Percentiles rank a stretch among this genome's conserved stretches.
These are phyloP conservation scores for Echeneis naucrates DNA, from an alignment of 2,797 vertebrate genomes.

Conservation along the genomic window DNA sequence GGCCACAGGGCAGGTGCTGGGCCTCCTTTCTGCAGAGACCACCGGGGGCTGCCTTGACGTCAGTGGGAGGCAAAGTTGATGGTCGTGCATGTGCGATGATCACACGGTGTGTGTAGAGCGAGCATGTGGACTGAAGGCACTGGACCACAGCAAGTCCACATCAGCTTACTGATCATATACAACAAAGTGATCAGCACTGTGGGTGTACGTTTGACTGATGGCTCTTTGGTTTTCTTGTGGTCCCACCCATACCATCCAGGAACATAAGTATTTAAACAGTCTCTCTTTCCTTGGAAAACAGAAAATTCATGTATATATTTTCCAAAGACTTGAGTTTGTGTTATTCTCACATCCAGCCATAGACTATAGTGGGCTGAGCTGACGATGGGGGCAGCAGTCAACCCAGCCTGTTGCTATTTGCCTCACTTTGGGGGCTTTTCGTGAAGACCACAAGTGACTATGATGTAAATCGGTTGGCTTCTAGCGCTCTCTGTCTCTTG, in stretches of 20 bases:
- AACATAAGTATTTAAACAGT: background rate
- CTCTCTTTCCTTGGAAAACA: background rate
- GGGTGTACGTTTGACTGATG: constrained; percentile 16
- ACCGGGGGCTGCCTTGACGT: constrained; percentile 51
- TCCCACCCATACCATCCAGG: background rate
- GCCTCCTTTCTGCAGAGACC: constrained; percentile 48
- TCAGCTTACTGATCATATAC: constrained; percentile 12
- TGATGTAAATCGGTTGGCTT: constrained; percentile 81
- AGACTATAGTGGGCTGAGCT: constrained; percentile 10
- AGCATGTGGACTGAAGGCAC: constrained; percentile 34
- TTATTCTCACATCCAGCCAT: constrained; percentile 9
- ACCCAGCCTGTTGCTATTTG: constrained; percentile 55
- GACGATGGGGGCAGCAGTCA: constrained; percentile 27
- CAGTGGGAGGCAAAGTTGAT: constrained; percentile 50
- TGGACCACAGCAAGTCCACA: constrained; percentile 14
- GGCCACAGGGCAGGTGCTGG: constrained; percentile 64
- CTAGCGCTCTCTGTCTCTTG: constrained; percentile 31
- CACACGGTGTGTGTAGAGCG: constrained; percentile 12
- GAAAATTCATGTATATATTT: background rate
- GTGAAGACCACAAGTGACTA: constrained; percentile 68
- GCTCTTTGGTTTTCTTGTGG: background rate
- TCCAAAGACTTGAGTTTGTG: constrained; percentile 4
- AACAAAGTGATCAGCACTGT: background rate
- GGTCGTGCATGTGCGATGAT: constrained; percentile 29
- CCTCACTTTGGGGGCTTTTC: constrained; percentile 53